A percentile compares a stretch with the other conserved stretches of the same genome.
Conservation (phyloP, 2,113 vertebrate species). For the Catharus minimus region DNA sequence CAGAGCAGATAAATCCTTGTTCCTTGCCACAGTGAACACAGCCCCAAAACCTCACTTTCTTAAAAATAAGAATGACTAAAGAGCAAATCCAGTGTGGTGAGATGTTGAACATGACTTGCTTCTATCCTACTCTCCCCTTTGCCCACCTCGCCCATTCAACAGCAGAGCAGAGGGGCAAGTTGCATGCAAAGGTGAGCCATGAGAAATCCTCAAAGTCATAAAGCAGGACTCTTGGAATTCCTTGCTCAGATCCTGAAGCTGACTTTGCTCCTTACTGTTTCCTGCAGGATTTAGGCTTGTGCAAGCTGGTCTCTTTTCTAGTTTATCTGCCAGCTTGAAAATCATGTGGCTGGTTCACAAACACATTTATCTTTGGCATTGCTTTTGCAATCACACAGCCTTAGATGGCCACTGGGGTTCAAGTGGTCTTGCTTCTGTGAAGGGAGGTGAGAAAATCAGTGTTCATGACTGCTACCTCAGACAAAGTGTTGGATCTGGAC, state of each 20-base stretch:
- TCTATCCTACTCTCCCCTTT: not conserved
- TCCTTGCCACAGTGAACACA: not conserved
- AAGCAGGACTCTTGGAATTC: not conserved
- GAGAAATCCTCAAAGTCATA: not conserved
- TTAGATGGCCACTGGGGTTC: not conserved
- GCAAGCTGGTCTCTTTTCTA: not conserved
- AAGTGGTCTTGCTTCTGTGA: not conserved
- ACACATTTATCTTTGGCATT: not conserved
- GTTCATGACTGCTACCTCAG: not conserved
- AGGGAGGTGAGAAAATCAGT: not conserved
- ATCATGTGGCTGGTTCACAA: not conserved
- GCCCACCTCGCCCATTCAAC: not conserved
- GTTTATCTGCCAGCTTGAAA: not conserved
- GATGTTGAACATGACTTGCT: fast-evolving
- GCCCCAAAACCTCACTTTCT: not conserved
- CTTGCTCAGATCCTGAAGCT: not conserved
- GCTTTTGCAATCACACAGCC: not conserved
- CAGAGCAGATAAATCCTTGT: not conserved
- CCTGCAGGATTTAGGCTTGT: not conserved
- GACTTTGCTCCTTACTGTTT: not conserved
- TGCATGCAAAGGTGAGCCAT: not conserved
- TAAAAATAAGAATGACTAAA: not conserved
- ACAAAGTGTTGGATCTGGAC: not conserved
- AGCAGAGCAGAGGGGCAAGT: not conserved
- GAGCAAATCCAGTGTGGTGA: not conserved